phyloP scores from a whole-genome alignment of 1,140 invertebrate species.

The Drosophila arawakana region DNA sequence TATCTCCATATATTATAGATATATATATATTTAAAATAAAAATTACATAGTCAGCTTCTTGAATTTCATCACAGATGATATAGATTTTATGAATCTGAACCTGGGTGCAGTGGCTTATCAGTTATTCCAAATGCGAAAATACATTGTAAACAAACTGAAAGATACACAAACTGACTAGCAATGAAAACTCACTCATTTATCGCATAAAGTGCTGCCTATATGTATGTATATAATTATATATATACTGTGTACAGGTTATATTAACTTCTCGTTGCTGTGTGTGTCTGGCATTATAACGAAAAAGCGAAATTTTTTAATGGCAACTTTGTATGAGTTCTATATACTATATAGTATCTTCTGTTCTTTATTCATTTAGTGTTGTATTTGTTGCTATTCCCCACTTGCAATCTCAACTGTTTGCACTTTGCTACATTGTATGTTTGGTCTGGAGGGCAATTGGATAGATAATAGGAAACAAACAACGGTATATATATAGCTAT shows the following conservation, averaged over 20 bases:
- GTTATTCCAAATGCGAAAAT: constrained; percentile 19
- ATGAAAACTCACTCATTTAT: constrained; percentile 13
- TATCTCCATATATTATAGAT: not conserved
- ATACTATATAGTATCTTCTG: constrained; percentile 7
- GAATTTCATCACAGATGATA: not conserved
- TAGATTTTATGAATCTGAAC: constrained; percentile 13
- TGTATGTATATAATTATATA: constrained; percentile 9
- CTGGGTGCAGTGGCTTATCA: constrained; percentile 38
- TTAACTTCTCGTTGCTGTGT: constrained; percentile 1
- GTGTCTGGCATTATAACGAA: constrained; percentile 18
- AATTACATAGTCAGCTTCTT: not conserved
- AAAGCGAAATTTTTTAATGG: not conserved
- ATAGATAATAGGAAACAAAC: constrained; percentile 51
- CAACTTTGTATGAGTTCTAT: not conserved
- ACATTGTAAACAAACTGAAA: constrained; percentile 6
- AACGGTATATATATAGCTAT: constrained; percentile 16
- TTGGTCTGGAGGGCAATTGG: constrained; percentile 34
- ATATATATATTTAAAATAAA: not conserved
- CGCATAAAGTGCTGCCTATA: not conserved
- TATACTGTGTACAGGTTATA: not conserved
- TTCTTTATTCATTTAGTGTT: constrained; percentile 9
- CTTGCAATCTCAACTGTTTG: constrained; percentile 53
- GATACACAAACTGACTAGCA: constrained; percentile 24
- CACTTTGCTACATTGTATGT: constrained; percentile 57
- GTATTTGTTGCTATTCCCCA: constrained; percentile 5